These are phyloP conservation scores for Caenorhabditis tropicalis DNA, from an alignment of 1,140 invertebrate genomes.

Conservation along the genomic window DNA sequence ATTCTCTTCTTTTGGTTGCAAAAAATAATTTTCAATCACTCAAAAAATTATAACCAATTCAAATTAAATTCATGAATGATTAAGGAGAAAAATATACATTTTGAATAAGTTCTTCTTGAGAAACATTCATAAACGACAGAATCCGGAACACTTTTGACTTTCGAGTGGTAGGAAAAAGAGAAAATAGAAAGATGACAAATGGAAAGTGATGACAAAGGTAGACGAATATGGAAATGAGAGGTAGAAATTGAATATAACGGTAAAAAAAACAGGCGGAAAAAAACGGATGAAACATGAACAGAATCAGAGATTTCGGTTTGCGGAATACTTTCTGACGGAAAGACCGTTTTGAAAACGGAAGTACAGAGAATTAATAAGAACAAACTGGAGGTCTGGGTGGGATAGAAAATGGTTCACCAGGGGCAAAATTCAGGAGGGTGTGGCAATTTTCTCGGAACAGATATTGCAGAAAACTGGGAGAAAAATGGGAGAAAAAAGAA, in stretches of 20 bases:
- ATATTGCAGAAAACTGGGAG: not conserved
- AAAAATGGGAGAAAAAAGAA: not conserved
- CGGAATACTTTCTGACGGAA: not conserved
- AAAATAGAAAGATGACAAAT: not conserved
- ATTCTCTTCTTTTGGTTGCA: no score
- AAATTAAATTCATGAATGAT: no score
- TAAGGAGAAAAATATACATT: no score
- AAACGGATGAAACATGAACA: not conserved
- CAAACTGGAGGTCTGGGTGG: not conserved
- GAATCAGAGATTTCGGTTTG: not conserved
- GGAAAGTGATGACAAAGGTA: constrained; percentile 19
- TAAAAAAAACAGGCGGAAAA: not conserved
- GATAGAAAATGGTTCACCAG: not conserved
- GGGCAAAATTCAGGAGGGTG: not conserved
- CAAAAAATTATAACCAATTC: no score
- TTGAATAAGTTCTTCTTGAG: no score
- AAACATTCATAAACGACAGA: no score
- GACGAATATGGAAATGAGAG: constrained; percentile 27
- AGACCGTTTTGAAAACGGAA: not conserved
- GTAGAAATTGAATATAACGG: not conserved
- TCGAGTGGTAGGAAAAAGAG: not conserved
- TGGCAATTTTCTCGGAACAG: not conserved
- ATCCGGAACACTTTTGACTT: not conserved
- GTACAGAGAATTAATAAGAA: not conserved
- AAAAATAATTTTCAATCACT: no score